Conservation (phyloP, 2,797 vertebrate genomes). For the Sarcophilus harrisii region DNA sequence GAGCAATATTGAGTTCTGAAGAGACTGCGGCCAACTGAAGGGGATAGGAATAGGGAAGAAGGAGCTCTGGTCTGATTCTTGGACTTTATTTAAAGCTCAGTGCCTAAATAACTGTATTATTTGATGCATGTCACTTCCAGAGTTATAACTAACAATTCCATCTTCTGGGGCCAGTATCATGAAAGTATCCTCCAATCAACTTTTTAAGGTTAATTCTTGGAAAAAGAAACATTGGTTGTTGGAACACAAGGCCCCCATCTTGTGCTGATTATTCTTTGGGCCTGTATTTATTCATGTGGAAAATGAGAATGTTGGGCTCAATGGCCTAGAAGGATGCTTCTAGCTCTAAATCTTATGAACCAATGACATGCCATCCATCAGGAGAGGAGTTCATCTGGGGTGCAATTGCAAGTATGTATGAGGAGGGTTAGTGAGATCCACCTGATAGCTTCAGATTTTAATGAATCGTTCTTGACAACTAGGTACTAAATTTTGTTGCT, state of each 20-base stretch:
- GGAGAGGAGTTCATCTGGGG: background rate
- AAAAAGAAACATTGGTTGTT: background rate
- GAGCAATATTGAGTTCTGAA: background rate
- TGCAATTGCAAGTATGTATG: background rate
- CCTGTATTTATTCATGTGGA: background rate
- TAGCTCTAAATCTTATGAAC: background rate
- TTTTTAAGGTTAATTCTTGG: background rate
- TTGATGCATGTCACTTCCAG: background rate
- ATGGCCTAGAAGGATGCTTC: background rate
- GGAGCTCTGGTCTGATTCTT: background rate
- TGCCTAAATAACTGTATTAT: background rate
- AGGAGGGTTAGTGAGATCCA: background rate
- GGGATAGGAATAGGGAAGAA: background rate
- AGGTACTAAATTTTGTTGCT: background rate
- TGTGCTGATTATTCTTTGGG: background rate
- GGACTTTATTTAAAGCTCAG: background rate
- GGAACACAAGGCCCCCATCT: background rate
- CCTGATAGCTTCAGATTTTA: background rate
- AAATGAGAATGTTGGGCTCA: background rate
- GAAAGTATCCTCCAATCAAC: background rate
- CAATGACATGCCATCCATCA: background rate
- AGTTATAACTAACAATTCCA: background rate
- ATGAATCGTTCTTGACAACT: background rate
- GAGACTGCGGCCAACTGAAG: background rate
- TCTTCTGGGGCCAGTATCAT: background rate